These are phyloP conservation scores for Balanococcus diminutus DNA, from an alignment of 2,888 invertebrate genomes.

Conservation along the genomic window DNA sequence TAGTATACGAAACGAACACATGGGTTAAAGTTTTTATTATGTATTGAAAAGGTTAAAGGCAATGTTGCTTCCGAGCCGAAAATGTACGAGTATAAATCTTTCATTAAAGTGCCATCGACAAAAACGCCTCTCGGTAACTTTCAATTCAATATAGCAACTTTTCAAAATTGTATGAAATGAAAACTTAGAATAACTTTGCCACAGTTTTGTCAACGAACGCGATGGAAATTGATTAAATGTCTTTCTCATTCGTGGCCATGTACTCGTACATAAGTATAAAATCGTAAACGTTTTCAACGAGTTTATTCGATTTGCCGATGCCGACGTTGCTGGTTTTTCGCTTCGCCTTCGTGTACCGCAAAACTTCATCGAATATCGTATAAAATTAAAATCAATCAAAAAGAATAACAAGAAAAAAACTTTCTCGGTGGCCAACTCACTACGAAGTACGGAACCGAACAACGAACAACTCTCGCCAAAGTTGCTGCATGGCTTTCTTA, in stretches of 20 bases:
- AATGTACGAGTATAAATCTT: conserved; percentile 33
- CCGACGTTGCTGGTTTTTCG: too few relatives aligned
- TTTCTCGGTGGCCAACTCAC: neutral
- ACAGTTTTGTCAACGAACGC: conserved; percentile 19
- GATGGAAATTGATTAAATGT: conserved; percentile 35
- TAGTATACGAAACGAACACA: neutral
- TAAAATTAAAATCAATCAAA: conserved; percentile 40
- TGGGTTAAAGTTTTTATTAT: conserved; percentile 15
- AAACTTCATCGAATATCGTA: conserved; percentile 15
- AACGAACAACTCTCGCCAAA: neutral
- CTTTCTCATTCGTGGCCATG: conserved; percentile 25
- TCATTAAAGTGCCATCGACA: conserved; percentile 36
- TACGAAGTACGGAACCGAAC: neutral
- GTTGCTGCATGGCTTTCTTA: neutral
- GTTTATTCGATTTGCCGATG: neutral
- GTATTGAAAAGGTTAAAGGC: neutral
- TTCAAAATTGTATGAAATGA: conserved; percentile 40
- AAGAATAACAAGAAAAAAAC: conserved; percentile 26
- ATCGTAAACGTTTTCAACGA: conserved; percentile 23
- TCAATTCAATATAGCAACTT: conserved; percentile 35
- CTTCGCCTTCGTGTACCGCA: too few relatives aligned
- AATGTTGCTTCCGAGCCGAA: neutral
- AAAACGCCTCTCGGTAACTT: conserved; percentile 28
- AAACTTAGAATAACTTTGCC: conserved; percentile 32
- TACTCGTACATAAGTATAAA: neutral